Conservation (phyloP, 2,888 invertebrate species). For the Phanerotoma sp. region DNA sequence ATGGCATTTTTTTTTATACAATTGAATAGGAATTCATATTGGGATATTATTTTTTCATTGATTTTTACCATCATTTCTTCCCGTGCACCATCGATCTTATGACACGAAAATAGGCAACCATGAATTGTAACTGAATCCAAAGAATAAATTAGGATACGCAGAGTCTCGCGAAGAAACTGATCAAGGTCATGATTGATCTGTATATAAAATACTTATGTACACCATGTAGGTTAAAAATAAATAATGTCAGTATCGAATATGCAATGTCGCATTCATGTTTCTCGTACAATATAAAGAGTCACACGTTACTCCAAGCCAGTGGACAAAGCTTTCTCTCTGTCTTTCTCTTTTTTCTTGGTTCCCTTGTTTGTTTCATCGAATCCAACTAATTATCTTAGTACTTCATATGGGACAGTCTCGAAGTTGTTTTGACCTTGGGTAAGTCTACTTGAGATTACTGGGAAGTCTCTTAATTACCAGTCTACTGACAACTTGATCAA, state of each 20-base stretch:
- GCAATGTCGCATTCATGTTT: neutral
- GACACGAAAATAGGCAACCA: neutral
- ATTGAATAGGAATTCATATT: too few relatives aligned
- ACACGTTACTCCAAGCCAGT: neutral
- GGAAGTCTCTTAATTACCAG: slow-evolving; percentile 11
- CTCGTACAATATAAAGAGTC: neutral
- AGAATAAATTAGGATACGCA: neutral
- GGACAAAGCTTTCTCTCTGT: neutral
- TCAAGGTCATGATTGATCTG: slow-evolving; percentile 10
- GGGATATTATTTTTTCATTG: too few relatives aligned
- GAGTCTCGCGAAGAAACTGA: slow-evolving; percentile 2
- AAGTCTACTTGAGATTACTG: slow-evolving; percentile 7
- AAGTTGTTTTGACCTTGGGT: neutral
- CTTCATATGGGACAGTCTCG: slow-evolving; percentile 1
- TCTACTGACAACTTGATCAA: neutral
- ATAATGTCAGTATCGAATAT: neutral
- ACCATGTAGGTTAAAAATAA: neutral
- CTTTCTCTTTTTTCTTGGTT: too few relatives aligned
- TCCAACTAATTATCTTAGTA: slow-evolving; percentile 15
- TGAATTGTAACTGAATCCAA: neutral
- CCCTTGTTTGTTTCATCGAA: slow-evolving; percentile 3
- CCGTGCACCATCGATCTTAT: too few relatives aligned
- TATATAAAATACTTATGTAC: neutral
- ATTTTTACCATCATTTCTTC: too few relatives aligned
- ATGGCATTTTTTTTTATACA: too few relatives aligned